Evolutionary conservation across 2,797 vertebrate genomes (phyloP).

Genomic region (Rhinella marina): DNA sequence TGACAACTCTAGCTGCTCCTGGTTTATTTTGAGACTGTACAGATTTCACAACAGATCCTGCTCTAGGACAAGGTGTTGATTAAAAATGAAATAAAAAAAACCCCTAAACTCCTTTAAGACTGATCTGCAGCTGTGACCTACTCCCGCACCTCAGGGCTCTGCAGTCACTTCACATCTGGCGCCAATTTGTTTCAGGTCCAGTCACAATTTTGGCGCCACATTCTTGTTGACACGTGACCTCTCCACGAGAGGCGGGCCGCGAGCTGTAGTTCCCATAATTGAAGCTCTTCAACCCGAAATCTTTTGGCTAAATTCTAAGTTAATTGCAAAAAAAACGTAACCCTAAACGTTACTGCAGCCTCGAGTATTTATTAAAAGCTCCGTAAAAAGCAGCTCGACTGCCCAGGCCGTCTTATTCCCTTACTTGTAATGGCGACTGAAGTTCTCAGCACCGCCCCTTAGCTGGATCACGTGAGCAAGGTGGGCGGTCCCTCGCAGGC

Average conservation of each 20-base stretch:
- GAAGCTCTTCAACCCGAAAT: neutral
- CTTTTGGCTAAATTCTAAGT: neutral
- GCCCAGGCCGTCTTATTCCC: neutral
- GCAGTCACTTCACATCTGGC: neutral
- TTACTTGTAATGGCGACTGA: slow-evolving; percentile 3
- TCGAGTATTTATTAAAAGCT: neutral
- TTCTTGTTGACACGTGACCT: neutral
- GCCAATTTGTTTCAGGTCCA: neutral
- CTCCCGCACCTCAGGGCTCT: neutral
- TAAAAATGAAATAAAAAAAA: no score
- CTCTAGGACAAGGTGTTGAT: no score
- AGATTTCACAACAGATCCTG: no score
- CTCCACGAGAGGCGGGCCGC: neutral
- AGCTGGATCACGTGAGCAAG: neutral
- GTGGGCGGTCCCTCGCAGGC: neutral
- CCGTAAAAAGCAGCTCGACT: neutral
- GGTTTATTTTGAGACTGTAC: no score
- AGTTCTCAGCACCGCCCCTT: neutral
- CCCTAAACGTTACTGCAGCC: neutral
- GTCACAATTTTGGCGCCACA: neutral
- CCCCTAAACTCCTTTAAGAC: no score
- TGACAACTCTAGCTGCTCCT: no score
- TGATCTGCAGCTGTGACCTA: neutral
- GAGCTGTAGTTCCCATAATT: neutral
- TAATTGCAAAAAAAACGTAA: neutral